Conservation (phyloP, 2,888 invertebrate species). For the Netelia fuscicornis region DNA sequence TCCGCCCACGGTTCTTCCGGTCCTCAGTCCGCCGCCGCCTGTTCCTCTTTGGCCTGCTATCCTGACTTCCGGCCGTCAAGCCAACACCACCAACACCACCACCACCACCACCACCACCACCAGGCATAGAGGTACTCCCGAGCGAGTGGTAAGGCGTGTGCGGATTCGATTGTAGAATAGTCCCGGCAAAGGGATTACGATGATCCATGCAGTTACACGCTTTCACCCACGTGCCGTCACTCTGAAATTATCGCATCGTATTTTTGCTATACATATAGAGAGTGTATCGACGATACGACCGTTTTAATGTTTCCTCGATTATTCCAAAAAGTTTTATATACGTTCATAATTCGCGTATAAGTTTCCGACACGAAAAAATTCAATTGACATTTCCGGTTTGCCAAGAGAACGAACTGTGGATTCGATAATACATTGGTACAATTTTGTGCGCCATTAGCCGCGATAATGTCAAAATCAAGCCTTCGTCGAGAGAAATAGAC, state of each 20-base stretch:
- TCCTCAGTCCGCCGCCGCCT: conserved; percentile 84
- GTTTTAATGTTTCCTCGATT: not conserved
- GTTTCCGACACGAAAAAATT: not conserved
- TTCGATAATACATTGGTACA: too few species aligned
- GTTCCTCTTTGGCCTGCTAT: conserved; percentile 80
- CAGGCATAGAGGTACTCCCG: conserved; percentile 71
- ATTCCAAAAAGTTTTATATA: too few species aligned
- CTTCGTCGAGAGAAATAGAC: conserved; percentile 3
- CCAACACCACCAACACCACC: conserved; percentile 30
- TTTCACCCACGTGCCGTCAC: conserved; percentile 80
- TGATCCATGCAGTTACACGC: conserved; percentile 81
- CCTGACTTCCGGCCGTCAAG: conserved; percentile 68
- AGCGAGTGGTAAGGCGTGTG: conserved; percentile 64
- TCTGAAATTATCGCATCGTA: conserved; percentile 80
- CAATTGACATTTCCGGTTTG: not conserved
- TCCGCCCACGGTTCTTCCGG: conserved; percentile 84
- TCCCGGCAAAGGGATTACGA: conserved; percentile 75
- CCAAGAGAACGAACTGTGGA: not conserved
- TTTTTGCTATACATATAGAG: conserved; percentile 16
- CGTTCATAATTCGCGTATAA: too few species aligned
- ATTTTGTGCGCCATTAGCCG: not conserved
- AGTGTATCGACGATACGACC: conserved; percentile 9
- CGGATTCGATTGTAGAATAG: conserved; percentile 60
- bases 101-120: conserved; percentile 28
- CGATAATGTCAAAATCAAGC: conserved; percentile 11